These are phyloP conservation scores for Oplegnathus fasciatus DNA, from an alignment of 2,113 vertebrate genomes.

Conservation along the genomic window DNA sequence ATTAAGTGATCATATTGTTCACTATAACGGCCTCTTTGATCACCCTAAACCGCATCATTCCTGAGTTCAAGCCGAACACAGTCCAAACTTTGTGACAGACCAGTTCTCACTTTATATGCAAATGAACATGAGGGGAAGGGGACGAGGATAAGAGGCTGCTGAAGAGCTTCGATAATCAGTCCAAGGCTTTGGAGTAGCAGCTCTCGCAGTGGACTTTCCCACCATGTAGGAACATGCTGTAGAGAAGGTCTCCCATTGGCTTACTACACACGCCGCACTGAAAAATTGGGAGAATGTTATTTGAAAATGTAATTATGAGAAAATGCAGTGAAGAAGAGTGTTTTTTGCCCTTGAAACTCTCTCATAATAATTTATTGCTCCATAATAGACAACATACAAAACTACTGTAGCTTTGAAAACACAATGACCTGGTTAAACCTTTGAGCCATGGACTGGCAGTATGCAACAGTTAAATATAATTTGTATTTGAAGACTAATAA, in stretches of 20 bases:
- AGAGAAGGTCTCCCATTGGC: conserved; percentile 90
- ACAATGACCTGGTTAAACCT: background rate
- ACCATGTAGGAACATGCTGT: conserved; percentile 89
- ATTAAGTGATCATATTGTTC: conserved; percentile 42
- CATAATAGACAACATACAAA: background rate
- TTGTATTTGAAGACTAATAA: conserved; percentile 1
- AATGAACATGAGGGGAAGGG: conserved; percentile 49
- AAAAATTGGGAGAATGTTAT: conserved; percentile 2
- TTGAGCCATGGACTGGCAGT: background rate
- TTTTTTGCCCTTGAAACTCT: background rate
- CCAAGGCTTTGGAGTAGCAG: conserved; percentile 88
- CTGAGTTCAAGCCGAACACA: conserved; percentile 23
- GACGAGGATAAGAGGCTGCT: conserved; percentile 35
- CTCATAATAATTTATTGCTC: background rate
- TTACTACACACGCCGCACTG: conserved; percentile 90
- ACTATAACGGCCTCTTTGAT: conserved; percentile 21
- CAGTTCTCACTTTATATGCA: conserved; percentile 57
- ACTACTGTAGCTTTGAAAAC: background rate
- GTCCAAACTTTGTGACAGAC: conserved; percentile 41
- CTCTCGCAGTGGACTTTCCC: conserved; percentile 90
- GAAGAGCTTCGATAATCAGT: conserved; percentile 69
- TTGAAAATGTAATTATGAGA: conserved; percentile 25
- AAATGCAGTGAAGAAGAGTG: background rate
- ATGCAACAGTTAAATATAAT: background rate
- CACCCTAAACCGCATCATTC: conserved; percentile 33